phyloP scores from a whole-genome alignment of 2,797 vertebrate species.

The Adelosebastes latens region DNA sequence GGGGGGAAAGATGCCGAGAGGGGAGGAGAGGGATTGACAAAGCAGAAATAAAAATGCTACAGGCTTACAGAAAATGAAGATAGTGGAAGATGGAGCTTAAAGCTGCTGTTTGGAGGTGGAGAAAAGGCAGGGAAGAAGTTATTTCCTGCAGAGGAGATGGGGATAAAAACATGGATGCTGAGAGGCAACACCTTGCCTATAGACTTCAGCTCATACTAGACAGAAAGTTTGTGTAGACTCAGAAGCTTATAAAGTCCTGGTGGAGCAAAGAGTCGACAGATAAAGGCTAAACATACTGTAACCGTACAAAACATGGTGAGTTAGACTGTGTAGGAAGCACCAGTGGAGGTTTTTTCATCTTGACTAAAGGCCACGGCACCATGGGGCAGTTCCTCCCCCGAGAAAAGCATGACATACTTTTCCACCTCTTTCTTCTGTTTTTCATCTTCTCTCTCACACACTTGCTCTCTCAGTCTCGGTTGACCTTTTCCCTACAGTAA shows the following conservation, averaged over 20 bases:
- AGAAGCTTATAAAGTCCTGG: constrained; percentile 6
- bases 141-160: constrained; percentile 32
- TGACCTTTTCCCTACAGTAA: constrained; percentile 70
- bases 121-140: constrained; percentile 33
- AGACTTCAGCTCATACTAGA: constrained; percentile 5
- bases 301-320: constrained; percentile 8
- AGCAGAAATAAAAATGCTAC: constrained; percentile 20
- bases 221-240: constrained; percentile 24
- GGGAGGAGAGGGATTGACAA: constrained; percentile 9
- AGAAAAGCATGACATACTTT: constrained; percentile 60
- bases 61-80: constrained; percentile 27
- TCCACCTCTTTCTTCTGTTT: constrained; percentile 55
- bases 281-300: constrained; percentile 13
- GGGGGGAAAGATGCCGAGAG: background rate
- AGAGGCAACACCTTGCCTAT: background rate
- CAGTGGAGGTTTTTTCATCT: constrained; percentile 28
- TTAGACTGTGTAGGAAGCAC: constrained; percentile 8
- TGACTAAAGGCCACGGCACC: constrained; percentile 36
- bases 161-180: constrained; percentile 37
- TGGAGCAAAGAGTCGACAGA: constrained; percentile 18
- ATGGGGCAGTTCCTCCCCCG: constrained; percentile 31
- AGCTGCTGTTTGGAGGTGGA: constrained; percentile 40
- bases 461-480: constrained; percentile 48
- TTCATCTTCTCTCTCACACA: constrained; percentile 55
- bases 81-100: constrained; percentile 28